Evolutionary conservation across 2,888 invertebrate genomes (phyloP), one percentile per base, ranked within the genome.

Genomic region (Zygogramma bicolorata): DNA sequence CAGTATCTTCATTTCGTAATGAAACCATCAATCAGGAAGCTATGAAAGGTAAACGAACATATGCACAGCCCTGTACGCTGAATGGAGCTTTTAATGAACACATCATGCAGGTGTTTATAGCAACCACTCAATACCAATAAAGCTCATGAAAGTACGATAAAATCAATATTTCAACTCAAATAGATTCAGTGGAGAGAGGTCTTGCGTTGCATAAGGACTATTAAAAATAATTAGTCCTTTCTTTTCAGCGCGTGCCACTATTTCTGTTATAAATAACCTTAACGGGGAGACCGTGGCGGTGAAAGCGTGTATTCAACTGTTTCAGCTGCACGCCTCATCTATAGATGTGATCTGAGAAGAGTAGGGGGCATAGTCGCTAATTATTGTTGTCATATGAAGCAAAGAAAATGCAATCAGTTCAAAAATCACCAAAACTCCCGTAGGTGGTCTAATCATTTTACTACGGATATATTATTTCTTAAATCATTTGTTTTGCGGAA

Each of bases 211-310:
- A 81, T 84, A 85, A 84, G 81, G 80, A 79, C 84, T 81, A 84
- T 85, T 85, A 85, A 84, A 85, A 85, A 84, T 85, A 85, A 85
- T 84, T 84, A 85, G 85, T 82, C 82, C 82, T 84, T 84, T 85
- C 84, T 84, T 83, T 79, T 76, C 78, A 82, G 80, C 84, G 83
- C 84, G 84, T 84, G 84, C 84, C 84, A 79, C 75, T 78, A 81
- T 80, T 81, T 81, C 82, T 78, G 79, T 76, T 82, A 82, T 82
- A 82, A 81, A 83, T 81, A 83, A 83, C 79, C 80, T 81, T 79
- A 82, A 79, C 81, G 78, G 81, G 81, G 79, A 79, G 77, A 59
- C 69, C 75, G 53, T 73, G 68, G 74, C 76, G 76, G 81, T 81
- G 81, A 81, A 81, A 81, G 81, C 80, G 80, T 71, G 67, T 76